Evolutionary conservation across 2,888 invertebrate genomes (phyloP), one percentile per base, ranked within the genome.

Genomic region (Malthinus seriepunctatus): DNA sequence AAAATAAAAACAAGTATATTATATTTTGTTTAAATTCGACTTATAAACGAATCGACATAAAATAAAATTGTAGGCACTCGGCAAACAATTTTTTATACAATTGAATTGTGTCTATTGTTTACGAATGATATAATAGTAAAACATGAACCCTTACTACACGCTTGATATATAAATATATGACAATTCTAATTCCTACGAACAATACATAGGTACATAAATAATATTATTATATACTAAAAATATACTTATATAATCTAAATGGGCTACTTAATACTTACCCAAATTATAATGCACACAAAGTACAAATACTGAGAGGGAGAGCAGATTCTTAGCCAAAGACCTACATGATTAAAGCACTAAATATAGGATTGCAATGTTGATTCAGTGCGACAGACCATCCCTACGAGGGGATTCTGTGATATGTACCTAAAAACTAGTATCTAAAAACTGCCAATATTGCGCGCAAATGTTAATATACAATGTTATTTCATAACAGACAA

Each of bases 261-360:
- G 64, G 64, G 61, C 50, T 48, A 47, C 38, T 12, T 53, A 51
- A 56, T 62, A 38, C 46, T 57, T 51, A 50, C 62, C 57, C 56
- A 65, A 70, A 67, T 63, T 68, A 71, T 71, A 73, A 76, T 73
- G 69, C 73, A 75, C 73, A 72, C 73, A 69, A 73, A 75, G 73
- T 73, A 75, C 71, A 73, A 76, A 76, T 77, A 77, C 76, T 76
- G 76, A 75, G 71, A 74, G 71, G 39, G 71, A 72, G 73, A 73
- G 73, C 71, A 72, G 70, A 72, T 73, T 73, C 68, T 71, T 60
- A 67, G 67, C 67, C 65, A 63, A 60, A 64, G 57, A 69, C 60
- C 67, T 73, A 73, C 67, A 57, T 67, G 60, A 42, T 42, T 75
- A 76, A 77, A 77, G 76, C 76, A 76, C 73, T 75, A 76, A 69